phyloP scores from a whole-genome alignment of 1,140 invertebrate genomes.

The Vollenhovia emeryi region DNA sequence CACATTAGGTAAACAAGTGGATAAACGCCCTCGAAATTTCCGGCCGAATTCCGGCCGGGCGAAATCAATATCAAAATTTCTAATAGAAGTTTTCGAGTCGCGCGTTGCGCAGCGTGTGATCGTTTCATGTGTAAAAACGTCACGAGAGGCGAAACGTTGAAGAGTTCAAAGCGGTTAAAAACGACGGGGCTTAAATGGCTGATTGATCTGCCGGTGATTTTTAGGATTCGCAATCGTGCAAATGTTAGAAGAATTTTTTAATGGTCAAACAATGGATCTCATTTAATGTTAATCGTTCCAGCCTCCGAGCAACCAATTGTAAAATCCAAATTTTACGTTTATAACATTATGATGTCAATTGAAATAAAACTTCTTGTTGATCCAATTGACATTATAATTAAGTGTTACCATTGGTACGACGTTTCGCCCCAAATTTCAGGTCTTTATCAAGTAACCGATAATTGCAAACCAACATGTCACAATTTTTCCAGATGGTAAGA shows the following conservation, averaged over 20 bases:
- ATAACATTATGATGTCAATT: not conserved
- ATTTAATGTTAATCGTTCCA: not conserved
- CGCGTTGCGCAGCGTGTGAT: not conserved
- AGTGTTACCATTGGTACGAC: too few species aligned
- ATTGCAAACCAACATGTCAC: too few species aligned
- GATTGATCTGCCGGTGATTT: conserved; percentile 29
- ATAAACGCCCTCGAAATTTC: not conserved
- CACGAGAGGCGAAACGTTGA: not conserved
- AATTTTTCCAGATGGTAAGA: too few species aligned
- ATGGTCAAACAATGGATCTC: conserved; percentile 14
- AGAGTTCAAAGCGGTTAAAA: conserved; percentile 39
- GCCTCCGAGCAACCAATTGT: not conserved
- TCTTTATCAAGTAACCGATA: too few species aligned
- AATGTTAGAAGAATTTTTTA: conserved; percentile 26
- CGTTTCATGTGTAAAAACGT: conserved; percentile 32
- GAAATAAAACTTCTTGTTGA: too few species aligned
- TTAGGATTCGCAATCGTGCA: not conserved
- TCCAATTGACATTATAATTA: too few species aligned
- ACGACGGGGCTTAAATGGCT: conserved; percentile 28
- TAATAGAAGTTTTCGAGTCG: conserved; percentile 6
- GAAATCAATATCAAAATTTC: conserved; percentile 14
- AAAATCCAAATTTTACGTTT: not conserved
- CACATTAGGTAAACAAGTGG: not conserved
- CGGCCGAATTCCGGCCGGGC: not conserved
- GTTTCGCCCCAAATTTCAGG: too few species aligned